phyloP scores from a whole-genome alignment of 2,888 invertebrate genomes.

The Hydroisotoma schaefferi region DNA sequence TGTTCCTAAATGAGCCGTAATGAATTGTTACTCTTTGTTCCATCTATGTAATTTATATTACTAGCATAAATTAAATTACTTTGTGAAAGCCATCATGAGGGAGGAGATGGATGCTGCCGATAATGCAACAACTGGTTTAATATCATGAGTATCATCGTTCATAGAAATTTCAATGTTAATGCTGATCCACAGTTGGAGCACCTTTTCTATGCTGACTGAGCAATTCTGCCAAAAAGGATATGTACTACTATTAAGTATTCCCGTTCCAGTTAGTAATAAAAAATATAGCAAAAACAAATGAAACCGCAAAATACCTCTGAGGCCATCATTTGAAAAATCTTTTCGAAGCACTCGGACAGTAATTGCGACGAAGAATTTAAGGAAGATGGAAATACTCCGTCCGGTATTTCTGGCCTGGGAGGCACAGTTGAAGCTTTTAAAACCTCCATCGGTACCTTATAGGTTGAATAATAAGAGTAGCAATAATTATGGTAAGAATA shows the following conservation, averaged over 20 bases:
- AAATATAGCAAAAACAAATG: background rate
- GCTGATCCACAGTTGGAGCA: conserved; percentile 81
- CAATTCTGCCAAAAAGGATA: conserved; percentile 57
- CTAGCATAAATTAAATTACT: conserved; percentile 51
- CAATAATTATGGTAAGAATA: background rate
- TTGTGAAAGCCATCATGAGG: conserved; percentile 64
- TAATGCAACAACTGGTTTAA: conserved; percentile 63
- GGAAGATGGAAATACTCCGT: conserved; percentile 6
- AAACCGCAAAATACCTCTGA: conserved; percentile 25
- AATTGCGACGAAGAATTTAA: conserved; percentile 20
- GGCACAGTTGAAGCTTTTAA: conserved; percentile 26
- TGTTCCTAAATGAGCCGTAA: conserved; percentile 53
- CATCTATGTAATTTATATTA: background rate
- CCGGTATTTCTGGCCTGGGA: conserved; percentile 14
- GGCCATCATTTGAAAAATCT: conserved; percentile 46
- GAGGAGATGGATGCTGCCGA: conserved; percentile 64
- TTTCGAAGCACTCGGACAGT: conserved; percentile 38
- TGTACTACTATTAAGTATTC: background rate
- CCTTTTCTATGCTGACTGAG: conserved; percentile 74
- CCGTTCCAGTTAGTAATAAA: background rate
- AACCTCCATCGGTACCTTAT: conserved; percentile 36
- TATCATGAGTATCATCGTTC: conserved; percentile 54
- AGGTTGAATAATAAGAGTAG: no score
- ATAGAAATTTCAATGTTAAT: conserved; percentile 63
- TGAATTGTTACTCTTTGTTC: background rate